These are phyloP conservation scores for Tapirus terrestris DNA, from an alignment of 2,113 vertebrate species.

Conservation along the genomic window DNA sequence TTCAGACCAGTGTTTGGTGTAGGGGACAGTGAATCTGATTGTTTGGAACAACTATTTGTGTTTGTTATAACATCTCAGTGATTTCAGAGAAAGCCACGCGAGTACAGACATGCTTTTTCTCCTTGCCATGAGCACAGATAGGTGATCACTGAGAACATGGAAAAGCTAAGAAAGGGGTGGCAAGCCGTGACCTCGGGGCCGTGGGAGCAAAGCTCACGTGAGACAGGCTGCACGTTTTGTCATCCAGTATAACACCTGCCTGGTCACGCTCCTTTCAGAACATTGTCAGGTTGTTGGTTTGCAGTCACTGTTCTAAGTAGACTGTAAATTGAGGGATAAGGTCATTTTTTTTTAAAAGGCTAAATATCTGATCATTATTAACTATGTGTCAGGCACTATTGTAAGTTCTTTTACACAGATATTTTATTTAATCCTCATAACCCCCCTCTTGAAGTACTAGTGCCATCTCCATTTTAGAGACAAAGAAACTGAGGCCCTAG, in stretches of 20 bases:
- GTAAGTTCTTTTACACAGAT: not conserved
- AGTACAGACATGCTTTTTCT: not conserved
- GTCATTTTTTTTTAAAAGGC: not conserved
- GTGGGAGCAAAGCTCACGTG: not conserved
- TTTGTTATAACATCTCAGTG: not conserved
- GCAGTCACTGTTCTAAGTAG: not conserved
- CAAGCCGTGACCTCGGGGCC: too few species aligned
- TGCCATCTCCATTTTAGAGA: not conserved
- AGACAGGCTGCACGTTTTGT: not conserved
- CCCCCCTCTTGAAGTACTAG: not conserved
- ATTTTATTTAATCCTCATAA: not conserved
- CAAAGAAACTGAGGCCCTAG: not conserved
- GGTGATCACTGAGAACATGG: not conserved
- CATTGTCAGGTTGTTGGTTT: not conserved
- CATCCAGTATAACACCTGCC: not conserved
- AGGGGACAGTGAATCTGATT: not conserved
- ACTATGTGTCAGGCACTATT: not conserved
- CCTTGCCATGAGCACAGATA: not conserved
- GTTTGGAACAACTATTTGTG: not conserved
- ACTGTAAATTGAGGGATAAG: not conserved
- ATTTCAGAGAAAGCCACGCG: not conserved
- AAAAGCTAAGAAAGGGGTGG: not conserved
- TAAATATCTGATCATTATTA: not conserved
- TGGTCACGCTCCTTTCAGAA: not conserved
- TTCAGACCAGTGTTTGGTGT: not conserved